Percentiles rank a stretch among this genome's conserved stretches.
These are phyloP conservation scores for Eidolon helvum DNA, from an alignment of 2,113 vertebrate genomes.

Conservation along the genomic window DNA sequence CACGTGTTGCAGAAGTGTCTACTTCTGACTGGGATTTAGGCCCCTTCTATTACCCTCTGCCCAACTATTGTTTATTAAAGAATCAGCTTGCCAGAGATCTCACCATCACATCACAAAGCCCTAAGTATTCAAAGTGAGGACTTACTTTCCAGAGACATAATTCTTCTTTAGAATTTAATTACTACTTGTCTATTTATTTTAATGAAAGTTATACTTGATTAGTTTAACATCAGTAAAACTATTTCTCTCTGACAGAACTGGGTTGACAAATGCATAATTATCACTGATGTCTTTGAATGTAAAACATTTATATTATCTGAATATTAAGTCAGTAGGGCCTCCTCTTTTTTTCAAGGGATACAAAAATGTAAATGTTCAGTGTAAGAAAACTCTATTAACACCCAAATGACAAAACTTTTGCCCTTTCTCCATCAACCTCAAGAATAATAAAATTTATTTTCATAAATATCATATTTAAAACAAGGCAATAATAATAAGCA, in stretches of 20 bases:
- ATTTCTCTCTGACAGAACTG: neutral
- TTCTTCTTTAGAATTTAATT: slow-evolving; percentile 15
- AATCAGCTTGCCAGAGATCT: neutral
- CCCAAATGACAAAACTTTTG: neutral
- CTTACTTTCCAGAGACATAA: neutral
- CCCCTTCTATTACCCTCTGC: neutral
- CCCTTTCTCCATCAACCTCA: neutral
- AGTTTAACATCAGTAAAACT: neutral
- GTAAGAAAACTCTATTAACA: neutral
- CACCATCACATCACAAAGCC: neutral
- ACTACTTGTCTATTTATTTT: neutral
- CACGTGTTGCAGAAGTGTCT: neutral
- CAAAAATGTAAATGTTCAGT: neutral
- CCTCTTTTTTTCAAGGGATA: neutral
- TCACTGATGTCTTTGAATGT: neutral
- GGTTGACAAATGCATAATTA: neutral
- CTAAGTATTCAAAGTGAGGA: neutral
- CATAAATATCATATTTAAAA: neutral
- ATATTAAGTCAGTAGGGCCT: neutral
- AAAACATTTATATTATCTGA: neutral
- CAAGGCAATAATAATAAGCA: neutral
- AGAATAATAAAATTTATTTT: neutral
- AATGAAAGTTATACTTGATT: neutral
- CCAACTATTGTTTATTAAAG: neutral
- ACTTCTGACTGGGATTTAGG: neutral